These are phyloP conservation scores for Macroglossus sobrinus DNA, from an alignment of 2,113 vertebrate genomes.

Conservation along the genomic window DNA sequence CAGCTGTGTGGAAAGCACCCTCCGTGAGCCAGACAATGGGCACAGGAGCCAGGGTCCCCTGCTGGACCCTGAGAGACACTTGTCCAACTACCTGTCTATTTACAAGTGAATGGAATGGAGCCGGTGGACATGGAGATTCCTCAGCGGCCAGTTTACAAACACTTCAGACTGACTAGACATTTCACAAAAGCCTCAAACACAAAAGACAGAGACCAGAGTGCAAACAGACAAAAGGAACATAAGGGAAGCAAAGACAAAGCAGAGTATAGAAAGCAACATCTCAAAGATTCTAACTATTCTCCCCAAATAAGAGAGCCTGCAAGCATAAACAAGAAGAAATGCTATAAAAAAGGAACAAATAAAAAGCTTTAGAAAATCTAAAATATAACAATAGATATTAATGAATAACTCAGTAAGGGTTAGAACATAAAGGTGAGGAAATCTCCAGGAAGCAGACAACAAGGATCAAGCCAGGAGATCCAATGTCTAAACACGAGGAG, in stretches of 20 bases:
- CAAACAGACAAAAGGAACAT: background rate
- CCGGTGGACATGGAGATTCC: background rate
- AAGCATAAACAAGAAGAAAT: background rate
- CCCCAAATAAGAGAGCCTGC: background rate
- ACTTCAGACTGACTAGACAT: background rate
- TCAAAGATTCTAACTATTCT: background rate
- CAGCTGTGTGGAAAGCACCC: background rate
- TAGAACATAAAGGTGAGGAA: background rate
- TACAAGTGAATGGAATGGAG: background rate
- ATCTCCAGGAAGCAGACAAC: background rate
- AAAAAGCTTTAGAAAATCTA: background rate
- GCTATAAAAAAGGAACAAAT: background rate
- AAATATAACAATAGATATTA: background rate
- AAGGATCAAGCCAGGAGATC: background rate
- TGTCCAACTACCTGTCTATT: background rate
- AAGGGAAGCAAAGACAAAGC: background rate
- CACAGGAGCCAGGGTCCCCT: background rate
- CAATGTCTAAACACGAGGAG: background rate
- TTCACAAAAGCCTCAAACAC: background rate
- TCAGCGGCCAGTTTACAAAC: background rate
- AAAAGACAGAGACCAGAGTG: background rate
- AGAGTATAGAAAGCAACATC: background rate
- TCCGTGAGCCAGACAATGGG: background rate
- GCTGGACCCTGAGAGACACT: background rate
- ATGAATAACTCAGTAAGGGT: background rate